Evolutionary conservation across 1,140 invertebrate species (phyloP), one percentile per base, ranked within the genome.

Genomic region (Venturia canescens): DNA sequence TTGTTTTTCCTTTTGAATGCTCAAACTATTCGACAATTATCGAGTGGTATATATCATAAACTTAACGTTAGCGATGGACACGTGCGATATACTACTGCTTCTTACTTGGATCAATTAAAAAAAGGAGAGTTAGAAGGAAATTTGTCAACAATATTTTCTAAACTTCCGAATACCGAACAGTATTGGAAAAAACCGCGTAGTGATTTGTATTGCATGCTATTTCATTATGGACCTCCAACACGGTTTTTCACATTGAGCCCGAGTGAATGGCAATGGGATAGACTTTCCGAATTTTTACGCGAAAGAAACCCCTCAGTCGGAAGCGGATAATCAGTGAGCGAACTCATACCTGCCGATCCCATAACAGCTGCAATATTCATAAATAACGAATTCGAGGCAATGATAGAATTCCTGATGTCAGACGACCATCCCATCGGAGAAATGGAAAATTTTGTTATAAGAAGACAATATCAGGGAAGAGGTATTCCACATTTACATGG

Each of bases 401-500:
- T 72, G n/a, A n/a, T 72, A 15, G 70, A 72, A 38, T 72, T 72
- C 9, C 27, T 72, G 9, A 34, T 3, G 16, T 72, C 70, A 34
- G 29, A 72, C 9, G 44, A 44, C 31, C 6, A 29, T 34, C 34
- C 70, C 34, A 29, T 72, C 15, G 70, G 70, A 34, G 38, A 72
- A 72, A 11, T 72, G 13, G 13, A 18, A 38, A n/a, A 16, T 38
- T 72, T 38, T 38, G n/a, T n/a, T n/a, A n/a, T n/a, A n/a, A n/a
- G n/a, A n/a, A n/a, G n/a, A n/a, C n/a, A n/a, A n/a, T n/a, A 21
- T 18, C 16, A 21, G 27, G 31, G 15, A 31, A 72, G 70, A 34
- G 70, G 70, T 23, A 72, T 72, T 34, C 70, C 38, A 44, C 27
- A 72, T 72, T 38, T 72, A 18, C 70, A 72, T 44, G 13, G 38